phyloP scores from a whole-genome alignment of 2,888 invertebrate genomes.

The Drosophila koepferae region DNA sequence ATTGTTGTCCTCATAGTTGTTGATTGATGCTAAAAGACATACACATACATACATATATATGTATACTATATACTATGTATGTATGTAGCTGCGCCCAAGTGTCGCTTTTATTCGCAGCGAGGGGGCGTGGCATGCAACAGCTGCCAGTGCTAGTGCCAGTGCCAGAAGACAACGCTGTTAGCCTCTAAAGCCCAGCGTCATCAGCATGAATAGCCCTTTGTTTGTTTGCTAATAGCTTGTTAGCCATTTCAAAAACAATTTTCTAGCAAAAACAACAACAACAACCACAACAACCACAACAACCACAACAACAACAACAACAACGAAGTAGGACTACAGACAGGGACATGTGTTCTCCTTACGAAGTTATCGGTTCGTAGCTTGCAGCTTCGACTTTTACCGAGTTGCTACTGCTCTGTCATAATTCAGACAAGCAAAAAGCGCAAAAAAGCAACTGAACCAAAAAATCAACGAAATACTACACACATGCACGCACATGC shows the following conservation, averaged over 20 bases:
- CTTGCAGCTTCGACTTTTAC: slow-evolving; percentile 28
- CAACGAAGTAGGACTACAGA: slow-evolving; percentile 31
- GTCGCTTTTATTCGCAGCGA: slow-evolving; percentile 21
- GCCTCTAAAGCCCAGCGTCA: slow-evolving; percentile 42
- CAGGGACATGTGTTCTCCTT: slow-evolving; percentile 50
- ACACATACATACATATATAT: neutral
- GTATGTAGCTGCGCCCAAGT: slow-evolving; percentile 38
- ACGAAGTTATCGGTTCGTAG: slow-evolving; percentile 39
- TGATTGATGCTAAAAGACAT: slow-evolving; percentile 45
- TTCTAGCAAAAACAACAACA: slow-evolving; percentile 51
- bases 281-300: too few relatives aligned
- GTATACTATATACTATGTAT: neutral
- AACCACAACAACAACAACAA: slow-evolving; percentile 41
- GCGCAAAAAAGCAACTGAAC: neutral
- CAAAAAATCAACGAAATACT: neutral
- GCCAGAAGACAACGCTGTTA: slow-evolving; percentile 9
- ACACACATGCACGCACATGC: slow-evolving; percentile 14
- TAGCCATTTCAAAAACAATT: slow-evolving; percentile 79
- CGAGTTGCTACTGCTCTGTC: slow-evolving; percentile 30
- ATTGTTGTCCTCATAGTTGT: slow-evolving; percentile 43
- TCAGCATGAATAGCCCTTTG: slow-evolving; percentile 62
- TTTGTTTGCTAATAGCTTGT: slow-evolving; percentile 79
- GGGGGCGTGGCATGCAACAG: slow-evolving; percentile 45
- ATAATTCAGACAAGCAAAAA: slow-evolving; percentile 63
- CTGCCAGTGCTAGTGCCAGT: slow-evolving; percentile 42